Percentiles rank a stretch among this genome's conserved stretches.
Evolutionary conservation across 2,797 vertebrate genomes (phyloP).

Genomic region (Melanotaenia maccullochi): DNA sequence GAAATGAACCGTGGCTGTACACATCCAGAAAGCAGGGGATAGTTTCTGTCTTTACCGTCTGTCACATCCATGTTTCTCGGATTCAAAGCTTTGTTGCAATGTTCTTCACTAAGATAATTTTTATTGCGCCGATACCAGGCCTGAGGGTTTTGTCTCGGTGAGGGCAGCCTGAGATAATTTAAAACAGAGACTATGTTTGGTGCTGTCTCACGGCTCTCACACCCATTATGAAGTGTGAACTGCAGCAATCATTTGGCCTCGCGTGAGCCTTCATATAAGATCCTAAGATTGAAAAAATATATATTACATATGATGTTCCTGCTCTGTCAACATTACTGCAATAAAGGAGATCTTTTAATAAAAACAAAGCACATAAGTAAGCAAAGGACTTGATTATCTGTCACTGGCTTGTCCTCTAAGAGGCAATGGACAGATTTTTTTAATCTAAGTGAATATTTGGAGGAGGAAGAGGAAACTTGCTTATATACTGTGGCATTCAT

Average conservation of each 20-base stretch:
- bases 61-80: constrained; percentile 38
- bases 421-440: constrained; percentile 62
- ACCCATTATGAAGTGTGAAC: constrained; percentile 36
- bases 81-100: constrained; percentile 36
- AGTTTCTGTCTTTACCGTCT: constrained; percentile 34
- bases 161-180: constrained; percentile 52
- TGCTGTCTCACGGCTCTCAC: constrained; percentile 33
- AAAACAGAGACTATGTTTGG: constrained; percentile 40
- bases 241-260: constrained; percentile 50
- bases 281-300: constrained; percentile 66
- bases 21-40: constrained; percentile 36
- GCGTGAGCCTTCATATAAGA: constrained; percentile 66
- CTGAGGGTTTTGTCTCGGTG: constrained; percentile 25
- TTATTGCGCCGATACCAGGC: constrained; percentile 57
- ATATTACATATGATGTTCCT: constrained; percentile 58
- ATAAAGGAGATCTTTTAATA: constrained; percentile 73
- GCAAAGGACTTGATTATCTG: constrained; percentile 65
- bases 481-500: constrained; percentile 42
- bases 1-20: constrained; percentile 39
- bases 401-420: constrained; percentile 46
- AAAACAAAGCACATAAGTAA: constrained; percentile 47
- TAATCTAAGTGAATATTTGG: constrained; percentile 29
- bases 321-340: constrained; percentile 59
- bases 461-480: neutral
- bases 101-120: constrained; percentile 48